phyloP scores from a whole-genome alignment of 2,113 vertebrate species.

The Rhegmatorhina hoffmannsi region DNA sequence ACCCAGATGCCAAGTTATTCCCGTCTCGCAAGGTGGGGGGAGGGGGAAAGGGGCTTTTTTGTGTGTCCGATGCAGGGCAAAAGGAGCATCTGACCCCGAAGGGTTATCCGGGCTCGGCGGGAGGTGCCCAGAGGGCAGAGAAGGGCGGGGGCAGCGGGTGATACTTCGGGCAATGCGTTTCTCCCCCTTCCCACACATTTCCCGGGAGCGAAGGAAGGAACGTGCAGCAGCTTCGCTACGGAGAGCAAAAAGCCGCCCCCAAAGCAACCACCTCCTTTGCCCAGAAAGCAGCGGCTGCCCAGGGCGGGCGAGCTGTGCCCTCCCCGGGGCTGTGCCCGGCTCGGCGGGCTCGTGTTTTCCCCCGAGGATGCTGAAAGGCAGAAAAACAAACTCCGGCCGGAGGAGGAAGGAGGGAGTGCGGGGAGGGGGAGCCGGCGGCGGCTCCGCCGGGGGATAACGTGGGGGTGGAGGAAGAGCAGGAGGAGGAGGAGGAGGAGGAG shows the following conservation, averaged over 20 bases:
- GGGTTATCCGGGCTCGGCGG: neutral
- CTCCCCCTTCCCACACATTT: neutral
- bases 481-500: neutral
- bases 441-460: neutral
- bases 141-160: neutral
- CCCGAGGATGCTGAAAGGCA: neutral
- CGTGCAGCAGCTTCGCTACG: neutral
- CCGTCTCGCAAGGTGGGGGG: neutral
- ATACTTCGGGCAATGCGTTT: neutral
- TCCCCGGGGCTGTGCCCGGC: neutral
- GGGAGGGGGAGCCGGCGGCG: neutral
- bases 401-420: neutral
- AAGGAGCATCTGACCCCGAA: neutral
- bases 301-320: neutral
- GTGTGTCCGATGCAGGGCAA: neutral
- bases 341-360: neutral
- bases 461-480: neutral
- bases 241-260: neutral
- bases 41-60: neutral
- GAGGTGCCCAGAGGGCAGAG: neutral
- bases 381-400: conserved; percentile 16
- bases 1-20: neutral
- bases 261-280: neutral
- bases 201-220: neutral
- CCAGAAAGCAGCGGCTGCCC: neutral